These are phyloP conservation scores for Spongilla lacustris DNA, from an alignment of 37 sponge, comb jelly and placozoan species.

Conservation along the genomic window DNA sequence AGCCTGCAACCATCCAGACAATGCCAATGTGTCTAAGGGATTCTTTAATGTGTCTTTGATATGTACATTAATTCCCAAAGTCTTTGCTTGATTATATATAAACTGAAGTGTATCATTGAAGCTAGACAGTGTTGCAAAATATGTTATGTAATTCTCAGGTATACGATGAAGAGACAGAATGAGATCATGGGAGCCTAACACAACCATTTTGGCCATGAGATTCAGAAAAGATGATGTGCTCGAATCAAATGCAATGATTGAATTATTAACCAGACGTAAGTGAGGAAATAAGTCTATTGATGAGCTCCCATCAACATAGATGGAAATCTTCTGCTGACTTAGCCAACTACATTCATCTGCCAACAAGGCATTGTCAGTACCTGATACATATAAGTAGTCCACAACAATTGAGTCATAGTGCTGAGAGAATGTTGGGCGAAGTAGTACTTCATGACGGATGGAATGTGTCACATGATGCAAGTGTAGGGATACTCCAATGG, in stretches of 20 bases:
- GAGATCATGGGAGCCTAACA: constrained; percentile 34
- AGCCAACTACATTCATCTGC: constrained; percentile 30
- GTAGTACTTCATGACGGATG: constrained; percentile 27
- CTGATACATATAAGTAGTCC: constrained; percentile 43
- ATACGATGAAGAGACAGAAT: constrained; percentile 41
- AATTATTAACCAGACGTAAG: constrained; percentile 38
- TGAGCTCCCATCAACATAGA: constrained; percentile 51
- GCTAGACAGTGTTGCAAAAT: not conserved
- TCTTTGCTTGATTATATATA: constrained; percentile 10
- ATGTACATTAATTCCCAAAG: constrained; percentile 38
- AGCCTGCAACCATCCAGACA: constrained; percentile 19
- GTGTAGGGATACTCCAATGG: constrained; percentile 47
- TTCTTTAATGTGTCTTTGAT: constrained; percentile 51
- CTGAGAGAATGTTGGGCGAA: constrained; percentile 55
- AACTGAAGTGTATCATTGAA: constrained; percentile 46
- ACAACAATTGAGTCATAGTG: constrained; percentile 54
- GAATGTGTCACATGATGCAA: constrained; percentile 30
- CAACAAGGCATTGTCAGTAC: constrained; percentile 38
- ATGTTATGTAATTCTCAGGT: constrained; percentile 13
- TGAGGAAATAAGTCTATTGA: constrained; percentile 48
- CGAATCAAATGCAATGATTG: constrained; percentile 4
- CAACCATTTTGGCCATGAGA: constrained; percentile 26
- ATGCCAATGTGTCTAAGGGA: constrained; percentile 19
- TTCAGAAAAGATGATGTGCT: not conserved
- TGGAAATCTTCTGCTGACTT: constrained; percentile 11